Conservation (phyloP, 2,797 vertebrate genomes). For the Chaunax sp. region DNA sequence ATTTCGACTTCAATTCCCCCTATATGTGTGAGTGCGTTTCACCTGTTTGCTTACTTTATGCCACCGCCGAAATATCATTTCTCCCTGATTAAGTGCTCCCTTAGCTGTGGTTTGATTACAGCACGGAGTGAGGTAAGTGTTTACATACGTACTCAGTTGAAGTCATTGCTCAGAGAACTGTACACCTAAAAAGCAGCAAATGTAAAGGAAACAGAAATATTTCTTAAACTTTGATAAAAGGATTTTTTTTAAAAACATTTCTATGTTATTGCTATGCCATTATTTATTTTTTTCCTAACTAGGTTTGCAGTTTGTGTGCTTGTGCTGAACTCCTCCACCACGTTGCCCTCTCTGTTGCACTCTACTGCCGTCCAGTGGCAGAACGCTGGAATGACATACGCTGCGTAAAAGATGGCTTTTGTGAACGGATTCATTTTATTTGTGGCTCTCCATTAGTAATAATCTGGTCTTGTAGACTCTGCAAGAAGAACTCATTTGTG, state of each 20-base stretch:
- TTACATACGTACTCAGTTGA: conserved; percentile 21
- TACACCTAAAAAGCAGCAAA: background rate
- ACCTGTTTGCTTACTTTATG: conserved; percentile 30
- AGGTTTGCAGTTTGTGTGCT: background rate
- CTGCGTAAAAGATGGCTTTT: background rate
- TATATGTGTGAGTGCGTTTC: background rate
- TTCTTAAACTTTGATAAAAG: too few species aligned
- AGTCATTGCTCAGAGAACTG: background rate
- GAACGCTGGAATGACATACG: background rate
- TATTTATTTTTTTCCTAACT: background rate
- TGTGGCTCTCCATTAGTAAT: background rate
- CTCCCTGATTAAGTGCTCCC: conserved; percentile 33
- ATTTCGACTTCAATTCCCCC: conserved; percentile 20
- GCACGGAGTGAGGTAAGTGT: conserved; percentile 40
- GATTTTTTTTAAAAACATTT: background rate
- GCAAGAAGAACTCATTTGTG: too few species aligned
- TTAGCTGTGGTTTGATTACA: conserved; percentile 45
- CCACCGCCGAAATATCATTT: conserved; percentile 45
- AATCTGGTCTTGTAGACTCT: background rate
- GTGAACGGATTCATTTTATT: background rate
- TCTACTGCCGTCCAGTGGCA: conserved; percentile 39
- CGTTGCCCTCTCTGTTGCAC: background rate
- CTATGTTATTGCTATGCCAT: background rate
- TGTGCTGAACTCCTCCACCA: conserved; percentile 10
- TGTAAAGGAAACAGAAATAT: background rate